A percentile compares a stretch with the other conserved stretches of the same genome.
phyloP scores from a whole-genome alignment of 2,797 vertebrate genomes.

The Pogonophryne albipinna region DNA sequence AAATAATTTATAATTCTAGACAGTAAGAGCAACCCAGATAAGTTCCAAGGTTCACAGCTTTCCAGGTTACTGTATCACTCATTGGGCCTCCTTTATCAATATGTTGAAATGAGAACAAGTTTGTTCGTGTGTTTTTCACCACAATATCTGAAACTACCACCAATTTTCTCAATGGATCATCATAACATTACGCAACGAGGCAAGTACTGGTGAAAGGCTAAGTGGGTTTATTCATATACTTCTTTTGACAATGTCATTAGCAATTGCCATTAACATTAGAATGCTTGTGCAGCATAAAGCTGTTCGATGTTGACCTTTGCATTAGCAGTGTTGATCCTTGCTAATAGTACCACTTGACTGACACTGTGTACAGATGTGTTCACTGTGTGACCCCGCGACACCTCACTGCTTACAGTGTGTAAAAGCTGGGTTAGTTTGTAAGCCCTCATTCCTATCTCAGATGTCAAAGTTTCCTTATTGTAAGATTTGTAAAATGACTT shows the following conservation, averaged over 20 bases:
- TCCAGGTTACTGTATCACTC: neutral
- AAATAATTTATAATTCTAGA: neutral
- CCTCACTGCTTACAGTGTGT: neutral
- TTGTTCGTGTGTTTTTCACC: neutral
- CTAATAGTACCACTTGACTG: conserved; percentile 17
- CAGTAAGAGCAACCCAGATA: neutral
- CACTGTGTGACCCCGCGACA: neutral
- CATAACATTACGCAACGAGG: conserved; percentile 18
- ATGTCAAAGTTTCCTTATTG: neutral
- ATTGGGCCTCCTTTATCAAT: neutral
- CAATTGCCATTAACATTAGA: neutral
- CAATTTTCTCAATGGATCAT: conserved; percentile 6
- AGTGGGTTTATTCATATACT: conserved; percentile 40
- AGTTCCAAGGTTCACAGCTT: neutral
- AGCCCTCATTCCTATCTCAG: neutral
- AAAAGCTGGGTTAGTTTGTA: neutral
- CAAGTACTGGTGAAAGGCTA: conserved; percentile 54
- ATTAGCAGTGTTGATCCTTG: conserved; percentile 28
- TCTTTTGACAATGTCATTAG: conserved; percentile 34
- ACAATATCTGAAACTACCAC: too few relatives aligned
- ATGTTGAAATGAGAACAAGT: neutral
- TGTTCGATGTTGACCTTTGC: conserved; percentile 47
- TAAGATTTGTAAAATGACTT: neutral
- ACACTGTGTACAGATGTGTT: neutral
- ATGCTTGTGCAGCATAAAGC: conserved; percentile 32